These are phyloP conservation scores for Pygoscelis antarcticus DNA, from an alignment of 2,113 vertebrate genomes.

Conservation along the genomic window DNA sequence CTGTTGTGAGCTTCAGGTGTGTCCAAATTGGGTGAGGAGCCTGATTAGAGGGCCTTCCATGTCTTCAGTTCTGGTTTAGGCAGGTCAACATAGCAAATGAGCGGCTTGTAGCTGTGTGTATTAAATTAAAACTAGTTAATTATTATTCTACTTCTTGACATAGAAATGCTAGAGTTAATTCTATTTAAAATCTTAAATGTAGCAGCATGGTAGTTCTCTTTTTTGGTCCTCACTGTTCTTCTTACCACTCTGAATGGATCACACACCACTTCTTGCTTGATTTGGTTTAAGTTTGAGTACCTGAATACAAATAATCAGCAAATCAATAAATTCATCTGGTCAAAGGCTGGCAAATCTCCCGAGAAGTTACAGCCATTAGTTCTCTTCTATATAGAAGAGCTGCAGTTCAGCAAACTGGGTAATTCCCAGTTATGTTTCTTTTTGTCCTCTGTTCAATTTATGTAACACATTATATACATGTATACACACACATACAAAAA, in stretches of 20 bases:
- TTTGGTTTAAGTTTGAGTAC: background rate
- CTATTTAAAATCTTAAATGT: background rate
- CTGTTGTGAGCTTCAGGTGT: background rate
- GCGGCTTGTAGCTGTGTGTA: background rate
- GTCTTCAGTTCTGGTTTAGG: background rate
- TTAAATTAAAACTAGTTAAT: background rate
- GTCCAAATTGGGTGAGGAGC: background rate
- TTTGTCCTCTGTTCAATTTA: background rate
- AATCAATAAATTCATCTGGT: background rate
- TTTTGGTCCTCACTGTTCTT: background rate
- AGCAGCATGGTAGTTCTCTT: background rate
- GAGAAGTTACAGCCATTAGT: background rate
- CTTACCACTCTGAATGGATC: background rate
- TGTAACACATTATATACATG: background rate
- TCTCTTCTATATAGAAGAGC: background rate
- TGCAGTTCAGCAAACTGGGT: background rate
- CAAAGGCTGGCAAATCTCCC: background rate
- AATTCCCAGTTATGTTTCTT: background rate
- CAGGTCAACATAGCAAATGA: background rate
- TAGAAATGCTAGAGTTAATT: background rate
- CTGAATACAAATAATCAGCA: background rate
- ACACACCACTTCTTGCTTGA: rapidly evolving
- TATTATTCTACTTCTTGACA: background rate
- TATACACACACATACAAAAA: background rate
- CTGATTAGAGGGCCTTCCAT: background rate